Base-by-base conservation (phyloP, 1,140 invertebrate species). In the Megalopta genalis region DNA sequence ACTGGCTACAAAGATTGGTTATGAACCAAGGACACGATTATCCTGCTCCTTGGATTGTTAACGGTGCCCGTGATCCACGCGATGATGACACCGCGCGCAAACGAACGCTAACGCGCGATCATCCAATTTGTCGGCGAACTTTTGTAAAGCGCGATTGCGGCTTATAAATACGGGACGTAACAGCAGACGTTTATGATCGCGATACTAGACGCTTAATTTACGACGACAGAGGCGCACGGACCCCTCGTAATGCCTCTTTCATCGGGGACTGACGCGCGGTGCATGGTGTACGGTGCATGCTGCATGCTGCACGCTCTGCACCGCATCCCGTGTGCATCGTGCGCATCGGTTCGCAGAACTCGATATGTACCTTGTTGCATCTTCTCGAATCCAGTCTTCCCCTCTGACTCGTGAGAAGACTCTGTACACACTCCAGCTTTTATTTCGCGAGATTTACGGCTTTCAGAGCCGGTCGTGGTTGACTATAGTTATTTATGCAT, bases 81-180 rank as follows among this genome's bases (percentile, higher is more conserved):
- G 42, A 46, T 46, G 42, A 12, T 46, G 42, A 10, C 42, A 46
- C 42, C 42, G 42, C 10, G 42, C 42, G 42, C 42, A 46, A 80
- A 74, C 71, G 76, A 21, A 21, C 69, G n/a, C 57, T 67, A 81
- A 46, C 42, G 42, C 42, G 42, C 42, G 42, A 46, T 62, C 72
- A 60, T 81, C 76, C 81, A 83, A 84, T 84, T 84, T 84, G 82
- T 84, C 82, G 82, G 82, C 63, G 49, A 66, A 57, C 77, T 80
- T 83, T 83, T 76, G 81, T 78, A 71, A 32, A 66, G 23, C 81
- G 46, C 67, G 67, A 84, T 84, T 72, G 77, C 57, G 27, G 52
- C 72, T 84, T 85, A 66, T 85, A 84, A 84, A 85, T 81, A 84
- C 68, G 62, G 60, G 18, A 75, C 65, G 72, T 83, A 80, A 77